phyloP scores from a whole-genome alignment of 1,140 invertebrate species.

The Ooceraea biroi region DNA sequence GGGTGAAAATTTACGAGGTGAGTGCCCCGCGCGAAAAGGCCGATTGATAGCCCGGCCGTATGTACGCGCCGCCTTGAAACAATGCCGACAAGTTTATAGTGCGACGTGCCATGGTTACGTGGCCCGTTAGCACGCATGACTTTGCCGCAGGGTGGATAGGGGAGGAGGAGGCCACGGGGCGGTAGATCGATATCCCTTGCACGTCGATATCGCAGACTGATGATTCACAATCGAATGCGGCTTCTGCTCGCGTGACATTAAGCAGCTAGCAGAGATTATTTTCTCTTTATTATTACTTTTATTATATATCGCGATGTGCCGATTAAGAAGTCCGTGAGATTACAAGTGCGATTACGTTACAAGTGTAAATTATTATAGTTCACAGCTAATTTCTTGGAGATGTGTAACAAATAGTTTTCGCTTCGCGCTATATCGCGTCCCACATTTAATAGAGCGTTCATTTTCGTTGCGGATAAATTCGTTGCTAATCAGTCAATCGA shows the following conservation, averaged over 20 bases:
- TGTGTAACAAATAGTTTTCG: too few species aligned
- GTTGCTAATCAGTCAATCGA: neutral
- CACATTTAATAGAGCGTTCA: too few species aligned
- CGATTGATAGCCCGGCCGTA: slow-evolving; percentile 77
- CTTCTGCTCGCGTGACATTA: slow-evolving; percentile 24
- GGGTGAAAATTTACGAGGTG: slow-evolving; percentile 85
- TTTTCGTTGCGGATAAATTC: neutral
- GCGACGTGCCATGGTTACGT: slow-evolving; percentile 54
- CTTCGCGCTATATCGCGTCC: too few species aligned
- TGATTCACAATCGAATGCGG: slow-evolving; percentile 42
- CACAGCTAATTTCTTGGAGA: too few species aligned
- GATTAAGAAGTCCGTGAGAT: neutral
- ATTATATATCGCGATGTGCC: neutral
- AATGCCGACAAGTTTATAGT: slow-evolving; percentile 63
- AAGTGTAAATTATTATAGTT: neutral
- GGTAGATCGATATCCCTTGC: slow-evolving; percentile 67
- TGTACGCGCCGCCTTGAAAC: slow-evolving; percentile 56
- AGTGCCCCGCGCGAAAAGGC: slow-evolving; percentile 76
- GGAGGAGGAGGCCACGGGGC: too few species aligned
- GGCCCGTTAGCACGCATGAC: slow-evolving; percentile 64
- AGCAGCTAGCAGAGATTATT: slow-evolving; percentile 29
- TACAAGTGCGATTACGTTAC: too few species aligned
- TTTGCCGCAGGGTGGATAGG: slow-evolving; percentile 21
- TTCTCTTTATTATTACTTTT: too few species aligned
- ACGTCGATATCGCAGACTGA: slow-evolving; percentile 43